Evolutionary conservation across 2,797 vertebrate species (phyloP).

Genomic region (Mus caroli): DNA sequence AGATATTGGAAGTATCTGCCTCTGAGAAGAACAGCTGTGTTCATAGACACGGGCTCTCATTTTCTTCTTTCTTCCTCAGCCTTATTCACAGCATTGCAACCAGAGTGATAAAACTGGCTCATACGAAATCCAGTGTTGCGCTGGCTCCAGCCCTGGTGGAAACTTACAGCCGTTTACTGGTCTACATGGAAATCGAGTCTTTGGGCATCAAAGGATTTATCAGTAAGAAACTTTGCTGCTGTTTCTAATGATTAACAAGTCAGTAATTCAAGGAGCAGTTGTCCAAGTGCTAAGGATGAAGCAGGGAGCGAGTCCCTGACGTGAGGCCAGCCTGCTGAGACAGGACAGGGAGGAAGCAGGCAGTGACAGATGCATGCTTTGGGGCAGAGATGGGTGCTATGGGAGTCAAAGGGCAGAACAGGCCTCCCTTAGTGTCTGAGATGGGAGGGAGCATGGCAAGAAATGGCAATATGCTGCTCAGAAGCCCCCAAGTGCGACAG

Average conservation of each 20-base stretch:
- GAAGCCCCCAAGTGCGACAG: background rate
- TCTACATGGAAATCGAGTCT: constrained; percentile 99
- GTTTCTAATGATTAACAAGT: constrained; percentile 20
- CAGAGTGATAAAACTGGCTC: constrained; percentile 98
- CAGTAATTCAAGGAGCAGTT: background rate
- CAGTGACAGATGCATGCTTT: background rate
- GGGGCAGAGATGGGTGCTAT: background rate
- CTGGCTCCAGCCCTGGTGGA: constrained; percentile 98
- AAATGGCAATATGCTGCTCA: background rate
- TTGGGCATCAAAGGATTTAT: constrained; percentile 99
- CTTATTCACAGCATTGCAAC: constrained; percentile 99
- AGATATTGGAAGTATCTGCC: too few species aligned
- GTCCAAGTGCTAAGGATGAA: background rate
- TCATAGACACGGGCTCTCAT: background rate
- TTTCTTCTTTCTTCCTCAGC: constrained; percentile 87
- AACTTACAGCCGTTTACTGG: constrained; percentile 98
- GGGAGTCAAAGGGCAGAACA: background rate
- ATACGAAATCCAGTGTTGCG: constrained; percentile 96
- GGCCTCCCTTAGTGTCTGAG: background rate
- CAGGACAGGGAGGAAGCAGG: background rate
- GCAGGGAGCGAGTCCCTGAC: background rate
- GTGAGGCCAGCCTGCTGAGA: background rate
- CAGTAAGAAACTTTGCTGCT: constrained; percentile 91
- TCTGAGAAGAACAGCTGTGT: background rate
- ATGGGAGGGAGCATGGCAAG: background rate